Conservation (phyloP, 2,113 vertebrate genomes). For the Notiomystis cincta region DNA sequence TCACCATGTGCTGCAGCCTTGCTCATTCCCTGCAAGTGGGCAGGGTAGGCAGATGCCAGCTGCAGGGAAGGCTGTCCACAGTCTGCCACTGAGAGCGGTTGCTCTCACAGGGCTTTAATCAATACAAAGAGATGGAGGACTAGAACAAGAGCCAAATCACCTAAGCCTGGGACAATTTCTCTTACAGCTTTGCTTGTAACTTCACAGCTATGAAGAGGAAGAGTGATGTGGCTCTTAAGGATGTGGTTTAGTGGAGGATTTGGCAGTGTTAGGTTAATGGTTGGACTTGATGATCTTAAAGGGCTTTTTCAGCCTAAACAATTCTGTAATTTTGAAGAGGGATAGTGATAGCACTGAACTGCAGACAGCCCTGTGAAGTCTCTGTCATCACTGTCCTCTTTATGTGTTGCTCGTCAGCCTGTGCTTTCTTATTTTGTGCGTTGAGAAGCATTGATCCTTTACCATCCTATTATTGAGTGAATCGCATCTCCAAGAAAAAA, state of each 20-base stretch:
- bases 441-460: neutral
- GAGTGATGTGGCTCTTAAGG: neutral
- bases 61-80: neutral
- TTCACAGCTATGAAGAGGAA: neutral
- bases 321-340: neutral
- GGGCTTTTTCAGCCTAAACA: neutral
- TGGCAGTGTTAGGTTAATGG: neutral
- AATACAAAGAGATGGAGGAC: neutral
- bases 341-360: accelerated
- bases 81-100: neutral
- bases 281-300: neutral
- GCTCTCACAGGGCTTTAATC: neutral
- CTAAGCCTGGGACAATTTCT: neutral
- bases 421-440: neutral
- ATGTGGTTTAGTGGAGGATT: neutral
- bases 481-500: neutral
- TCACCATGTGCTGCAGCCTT: neutral
- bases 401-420: neutral
- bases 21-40: neutral
- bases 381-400: neutral
- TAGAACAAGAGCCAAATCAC: neutral
- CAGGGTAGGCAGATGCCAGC: neutral
- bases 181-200: neutral
- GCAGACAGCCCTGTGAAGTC: neutral
- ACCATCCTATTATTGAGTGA: neutral